These are phyloP conservation scores for Somateria mollissima DNA, from an alignment of 2,797 vertebrate genomes.

Conservation along the genomic window DNA sequence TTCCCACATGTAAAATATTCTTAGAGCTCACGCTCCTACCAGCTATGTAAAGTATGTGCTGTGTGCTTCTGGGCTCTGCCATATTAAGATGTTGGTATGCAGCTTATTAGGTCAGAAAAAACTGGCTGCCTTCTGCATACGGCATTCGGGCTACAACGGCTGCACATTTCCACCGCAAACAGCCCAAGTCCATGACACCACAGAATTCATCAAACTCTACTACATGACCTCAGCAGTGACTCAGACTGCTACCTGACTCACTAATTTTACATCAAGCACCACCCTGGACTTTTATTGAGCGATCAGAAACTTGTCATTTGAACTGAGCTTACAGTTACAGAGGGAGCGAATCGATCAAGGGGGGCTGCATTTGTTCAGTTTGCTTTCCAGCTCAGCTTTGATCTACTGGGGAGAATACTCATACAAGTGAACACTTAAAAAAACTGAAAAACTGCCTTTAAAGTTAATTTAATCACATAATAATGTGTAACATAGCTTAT, in stretches of 20 bases:
- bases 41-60: not conserved
- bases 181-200: not conserved
- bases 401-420: not conserved
- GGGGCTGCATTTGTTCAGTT: not conserved
- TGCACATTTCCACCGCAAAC: not conserved
- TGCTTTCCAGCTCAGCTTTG: not conserved
- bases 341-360: not conserved
- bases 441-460: not conserved
- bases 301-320: conserved; percentile 24
- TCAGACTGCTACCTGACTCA: conserved; percentile 36
- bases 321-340: not conserved
- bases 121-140: not conserved
- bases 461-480: not conserved
- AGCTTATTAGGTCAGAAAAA: not conserved
- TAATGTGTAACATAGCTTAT: not conserved
- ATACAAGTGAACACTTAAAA: not conserved
- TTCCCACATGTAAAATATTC: not conserved
- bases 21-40: not conserved
- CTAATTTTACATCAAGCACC: not conserved
- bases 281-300: not conserved
- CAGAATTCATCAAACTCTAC: not conserved
- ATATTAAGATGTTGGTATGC: not conserved
- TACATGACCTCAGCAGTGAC: not conserved
- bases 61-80: not conserved
- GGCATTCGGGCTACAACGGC: not conserved